Evolutionary conservation across 2,888 invertebrate genomes (phyloP).

Genomic region (Gortyna flavago): DNA sequence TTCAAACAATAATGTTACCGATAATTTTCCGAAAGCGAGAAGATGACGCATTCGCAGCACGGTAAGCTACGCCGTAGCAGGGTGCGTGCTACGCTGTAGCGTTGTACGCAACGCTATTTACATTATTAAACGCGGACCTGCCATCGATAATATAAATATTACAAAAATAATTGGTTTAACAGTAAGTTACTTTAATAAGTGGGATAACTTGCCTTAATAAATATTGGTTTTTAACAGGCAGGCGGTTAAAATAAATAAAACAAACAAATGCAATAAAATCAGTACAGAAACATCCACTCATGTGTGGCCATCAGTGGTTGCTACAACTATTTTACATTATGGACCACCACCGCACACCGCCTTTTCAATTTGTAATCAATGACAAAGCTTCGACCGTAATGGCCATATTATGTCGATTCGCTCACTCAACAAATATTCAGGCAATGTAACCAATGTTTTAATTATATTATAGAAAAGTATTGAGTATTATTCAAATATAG

Average conservation of each 20-base stretch:
- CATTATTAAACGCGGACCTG: not conserved
- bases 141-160: not conserved
- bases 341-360: slow-evolving; percentile 23
- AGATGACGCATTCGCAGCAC: not conserved
- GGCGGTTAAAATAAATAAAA: not conserved
- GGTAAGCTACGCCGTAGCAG: slow-evolving; percentile 16
- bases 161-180: not conserved
- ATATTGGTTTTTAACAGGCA: not conserved
- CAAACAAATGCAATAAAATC: slow-evolving; percentile 27
- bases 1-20: not conserved
- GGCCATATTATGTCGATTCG: slow-evolving; percentile 11
- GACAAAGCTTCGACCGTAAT: slow-evolving; percentile 28
- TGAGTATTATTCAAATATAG: not conserved
- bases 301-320: slow-evolving; percentile 15
- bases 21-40: not conserved
- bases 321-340: slow-evolving; percentile 35
- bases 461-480: not conserved
- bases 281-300: not conserved
- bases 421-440: slow-evolving; percentile 21
- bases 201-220: not conserved
- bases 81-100: slow-evolving; percentile 16
- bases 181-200: not conserved
- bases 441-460: slow-evolving; percentile 6
- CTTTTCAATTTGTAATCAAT: slow-evolving; percentile 53
- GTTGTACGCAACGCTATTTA: not conserved